Evolutionary conservation across 2,797 vertebrate genomes (phyloP).

Genomic region (Babyrousa celebensis): DNA sequence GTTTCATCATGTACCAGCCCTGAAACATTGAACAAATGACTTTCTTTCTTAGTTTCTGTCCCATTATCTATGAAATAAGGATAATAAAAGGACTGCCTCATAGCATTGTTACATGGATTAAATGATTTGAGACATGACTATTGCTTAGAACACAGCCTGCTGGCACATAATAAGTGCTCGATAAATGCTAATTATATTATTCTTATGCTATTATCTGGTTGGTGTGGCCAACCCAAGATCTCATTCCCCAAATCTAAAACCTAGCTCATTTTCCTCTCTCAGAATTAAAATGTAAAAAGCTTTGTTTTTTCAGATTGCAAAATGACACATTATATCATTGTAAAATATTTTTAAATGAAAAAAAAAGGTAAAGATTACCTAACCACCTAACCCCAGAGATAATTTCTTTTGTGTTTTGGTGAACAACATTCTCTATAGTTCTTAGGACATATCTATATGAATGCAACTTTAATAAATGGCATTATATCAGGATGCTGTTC

Average conservation of each 20-base stretch:
- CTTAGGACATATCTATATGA: neutral
- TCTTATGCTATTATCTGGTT: neutral
- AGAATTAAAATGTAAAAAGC: conserved; percentile 55
- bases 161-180: neutral
- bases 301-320: conserved; percentile 39
- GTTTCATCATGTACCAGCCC: neutral
- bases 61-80: neutral
- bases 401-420: conserved; percentile 12
- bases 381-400: neutral
- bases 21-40: neutral
- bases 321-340: neutral
- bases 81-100: neutral
- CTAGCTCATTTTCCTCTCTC: neutral
- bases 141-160: neutral
- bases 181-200: neutral
- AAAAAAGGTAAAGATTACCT: conserved; percentile 35
- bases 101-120: neutral
- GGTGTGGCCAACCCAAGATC: neutral
- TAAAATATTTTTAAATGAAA: conserved; percentile 41
- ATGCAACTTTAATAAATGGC: conserved; percentile 30
- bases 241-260: conserved; percentile 1
- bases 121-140: neutral
- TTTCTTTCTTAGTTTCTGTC: conserved; percentile 22
- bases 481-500: neutral
- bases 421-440: conserved; percentile 26